Evolutionary conservation across 2,797 vertebrate species (phyloP).

Genomic region (Syngnathus acus): DNA sequence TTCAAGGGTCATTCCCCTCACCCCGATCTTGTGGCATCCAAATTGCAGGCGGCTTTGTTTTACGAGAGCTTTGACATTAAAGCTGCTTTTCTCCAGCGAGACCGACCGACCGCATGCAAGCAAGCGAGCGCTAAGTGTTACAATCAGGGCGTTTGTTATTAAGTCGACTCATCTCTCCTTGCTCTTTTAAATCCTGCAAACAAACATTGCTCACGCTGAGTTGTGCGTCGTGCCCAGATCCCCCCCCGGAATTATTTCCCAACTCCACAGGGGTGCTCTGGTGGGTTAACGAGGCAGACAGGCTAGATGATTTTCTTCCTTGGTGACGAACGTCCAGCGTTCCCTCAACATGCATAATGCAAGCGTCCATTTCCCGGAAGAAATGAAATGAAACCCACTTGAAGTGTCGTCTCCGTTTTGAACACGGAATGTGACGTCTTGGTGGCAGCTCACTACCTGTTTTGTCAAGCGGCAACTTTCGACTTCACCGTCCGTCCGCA

Average conservation of each 20-base stretch:
- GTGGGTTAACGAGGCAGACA: conserved; percentile 58
- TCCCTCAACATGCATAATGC: conserved; percentile 36
- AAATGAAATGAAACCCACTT: neutral
- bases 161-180: neutral
- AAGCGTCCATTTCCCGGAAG: conserved; percentile 13
- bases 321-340: conserved; percentile 45
- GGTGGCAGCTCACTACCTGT: neutral
- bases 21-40: neutral
- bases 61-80: conserved; percentile 4
- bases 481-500: no score
- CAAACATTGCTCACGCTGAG: conserved; percentile 13
- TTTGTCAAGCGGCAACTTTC: neutral
- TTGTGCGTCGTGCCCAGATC: conserved; percentile 18
- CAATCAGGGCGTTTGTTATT: neutral
- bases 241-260: conserved; percentile 35
- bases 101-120: neutral
- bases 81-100: neutral
- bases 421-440: neutral
- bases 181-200: neutral
- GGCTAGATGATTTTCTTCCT: conserved; percentile 60
- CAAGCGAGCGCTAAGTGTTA: neutral
- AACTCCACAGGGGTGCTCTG: conserved; percentile 42
- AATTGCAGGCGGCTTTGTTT: conserved; percentile 1
- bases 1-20: neutral
- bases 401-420: neutral